These are phyloP conservation scores for Camelus dromedarius DNA, from an alignment of 2,113 vertebrate genomes.

Conservation along the genomic window DNA sequence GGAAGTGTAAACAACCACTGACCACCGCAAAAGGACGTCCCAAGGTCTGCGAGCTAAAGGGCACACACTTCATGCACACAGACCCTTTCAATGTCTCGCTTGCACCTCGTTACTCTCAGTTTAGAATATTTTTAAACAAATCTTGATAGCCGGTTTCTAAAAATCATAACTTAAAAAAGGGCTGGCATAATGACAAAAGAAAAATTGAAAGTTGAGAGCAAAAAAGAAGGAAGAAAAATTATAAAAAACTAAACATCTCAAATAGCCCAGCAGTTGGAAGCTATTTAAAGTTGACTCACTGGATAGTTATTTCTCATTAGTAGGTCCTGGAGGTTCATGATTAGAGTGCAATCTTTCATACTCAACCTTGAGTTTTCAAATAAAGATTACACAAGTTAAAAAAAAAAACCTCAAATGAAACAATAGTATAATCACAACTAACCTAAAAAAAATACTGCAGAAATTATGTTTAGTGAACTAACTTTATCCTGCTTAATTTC, in stretches of 20 bases:
- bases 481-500: neutral
- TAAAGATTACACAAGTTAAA: slow-evolving; percentile 31
- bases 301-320: neutral
- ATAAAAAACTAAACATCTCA: neutral
- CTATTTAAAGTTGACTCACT: neutral
- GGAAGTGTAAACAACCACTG: neutral
- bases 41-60: neutral
- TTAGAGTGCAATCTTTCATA: slow-evolving; percentile 4
- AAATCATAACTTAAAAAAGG: neutral
- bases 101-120: neutral
- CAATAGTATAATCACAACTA: neutral
- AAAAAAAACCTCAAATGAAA: neutral
- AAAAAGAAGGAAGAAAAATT: slow-evolving; percentile 28
- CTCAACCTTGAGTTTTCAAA: slow-evolving; percentile 50
- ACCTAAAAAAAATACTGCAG: slow-evolving; percentile 42
- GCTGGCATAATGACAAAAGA: slow-evolving; percentile 4
- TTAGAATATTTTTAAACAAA: slow-evolving; percentile 27
- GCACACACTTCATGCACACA: neutral
- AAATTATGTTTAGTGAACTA: neutral
- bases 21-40: neutral
- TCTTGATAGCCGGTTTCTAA: slow-evolving; percentile 42
- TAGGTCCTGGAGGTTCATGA: neutral
- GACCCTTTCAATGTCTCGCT: neutral
- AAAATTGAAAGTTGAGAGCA: slow-evolving; percentile 28
- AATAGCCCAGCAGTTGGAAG: neutral